Conservation (phyloP, 2,113 vertebrate species). For the Todiramphus chloris region DNA sequence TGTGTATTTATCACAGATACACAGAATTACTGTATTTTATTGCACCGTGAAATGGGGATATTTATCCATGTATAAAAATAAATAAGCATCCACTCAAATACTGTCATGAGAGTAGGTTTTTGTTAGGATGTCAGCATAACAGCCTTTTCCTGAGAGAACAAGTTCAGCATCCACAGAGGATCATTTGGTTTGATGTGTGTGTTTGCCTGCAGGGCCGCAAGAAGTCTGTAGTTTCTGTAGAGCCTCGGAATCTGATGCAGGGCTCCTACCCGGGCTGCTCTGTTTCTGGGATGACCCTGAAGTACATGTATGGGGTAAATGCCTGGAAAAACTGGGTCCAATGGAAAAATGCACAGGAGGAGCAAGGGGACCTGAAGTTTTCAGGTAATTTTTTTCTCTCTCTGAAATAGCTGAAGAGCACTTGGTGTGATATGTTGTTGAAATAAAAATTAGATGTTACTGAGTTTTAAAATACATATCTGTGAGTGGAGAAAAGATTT, state of each 20-base stretch:
- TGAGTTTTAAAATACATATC: neutral
- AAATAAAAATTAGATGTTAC: neutral
- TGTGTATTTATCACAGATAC: neutral
- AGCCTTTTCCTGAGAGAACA: neutral
- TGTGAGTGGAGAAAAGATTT: neutral
- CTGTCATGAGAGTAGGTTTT: neutral
- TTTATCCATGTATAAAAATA: neutral
- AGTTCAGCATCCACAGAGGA: neutral
- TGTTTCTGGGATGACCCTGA: slow-evolving; percentile 82
- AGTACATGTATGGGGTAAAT: slow-evolving; percentile 91
- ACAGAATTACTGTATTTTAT: neutral
- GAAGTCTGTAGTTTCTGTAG: slow-evolving; percentile 76
- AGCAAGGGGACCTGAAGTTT: slow-evolving; percentile 84
- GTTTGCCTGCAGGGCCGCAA: slow-evolving; percentile 77
- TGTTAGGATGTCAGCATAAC: neutral
- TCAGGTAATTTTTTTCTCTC: slow-evolving; percentile 67
- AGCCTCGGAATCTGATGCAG: slow-evolving; percentile 69
- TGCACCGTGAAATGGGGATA: neutral
- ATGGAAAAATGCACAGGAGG: slow-evolving; percentile 87
- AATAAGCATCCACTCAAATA: neutral
- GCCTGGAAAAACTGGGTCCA: slow-evolving; percentile 96
- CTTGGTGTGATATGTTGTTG: neutral
- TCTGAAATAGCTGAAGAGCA: neutral
- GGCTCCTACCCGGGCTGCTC: slow-evolving; percentile 77
- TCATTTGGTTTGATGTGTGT: neutral